phyloP scores from a whole-genome alignment of 2,888 invertebrate genomes.

The Ommatoiulus sabulosus region DNA sequence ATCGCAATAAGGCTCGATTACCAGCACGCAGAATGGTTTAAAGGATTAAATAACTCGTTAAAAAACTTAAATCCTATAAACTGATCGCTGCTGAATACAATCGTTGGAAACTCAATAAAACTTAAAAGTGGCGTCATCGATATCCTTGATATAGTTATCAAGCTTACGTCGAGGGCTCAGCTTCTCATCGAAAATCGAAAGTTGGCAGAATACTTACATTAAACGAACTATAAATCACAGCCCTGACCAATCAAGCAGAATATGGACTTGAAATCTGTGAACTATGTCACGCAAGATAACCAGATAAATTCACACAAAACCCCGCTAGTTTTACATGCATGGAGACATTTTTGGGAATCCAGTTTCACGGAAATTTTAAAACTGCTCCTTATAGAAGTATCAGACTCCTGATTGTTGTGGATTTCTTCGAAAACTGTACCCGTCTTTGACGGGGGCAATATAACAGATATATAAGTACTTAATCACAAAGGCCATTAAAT shows the following conservation, averaged over 20 bases:
- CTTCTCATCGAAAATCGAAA: neutral
- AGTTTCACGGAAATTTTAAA: no score
- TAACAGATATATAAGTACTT: no score
- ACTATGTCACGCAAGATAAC: no score
- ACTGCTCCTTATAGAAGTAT: no score
- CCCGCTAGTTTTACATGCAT: no score
- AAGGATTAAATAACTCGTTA: constrained; percentile 1
- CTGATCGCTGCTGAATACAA: constrained; percentile 25
- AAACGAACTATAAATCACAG: neutral
- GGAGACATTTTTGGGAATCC: no score
- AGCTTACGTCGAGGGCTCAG: neutral
- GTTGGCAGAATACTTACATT: neutral
- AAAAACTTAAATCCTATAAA: constrained; percentile 25
- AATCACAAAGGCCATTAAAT: no score
- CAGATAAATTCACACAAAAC: no score
- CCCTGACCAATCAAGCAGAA: neutral
- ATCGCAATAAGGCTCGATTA: neutral
- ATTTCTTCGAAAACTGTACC: no score
- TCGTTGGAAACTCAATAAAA: constrained; percentile 28
- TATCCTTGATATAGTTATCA: neutral
- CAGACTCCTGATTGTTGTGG: no score
- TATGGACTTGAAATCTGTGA: no score
- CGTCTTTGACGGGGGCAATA: no score
- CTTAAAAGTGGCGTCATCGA: constrained; percentile 5
- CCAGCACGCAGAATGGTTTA: neutral